Evolutionary conservation across 2,888 invertebrate species (phyloP).

Genomic region (Microplitis manilae): DNA sequence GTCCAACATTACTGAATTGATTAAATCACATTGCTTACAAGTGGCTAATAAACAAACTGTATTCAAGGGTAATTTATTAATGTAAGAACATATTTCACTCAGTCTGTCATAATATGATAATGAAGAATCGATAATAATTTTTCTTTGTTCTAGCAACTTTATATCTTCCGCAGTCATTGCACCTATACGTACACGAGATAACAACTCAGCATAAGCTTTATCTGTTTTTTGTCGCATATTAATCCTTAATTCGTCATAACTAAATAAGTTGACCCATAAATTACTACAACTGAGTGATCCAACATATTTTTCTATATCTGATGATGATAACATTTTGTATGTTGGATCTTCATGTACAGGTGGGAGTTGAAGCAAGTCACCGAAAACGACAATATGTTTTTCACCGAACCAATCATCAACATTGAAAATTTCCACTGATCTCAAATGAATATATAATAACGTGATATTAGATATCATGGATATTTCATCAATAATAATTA

Average conservation of each 20-base stretch:
- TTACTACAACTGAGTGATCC: slow-evolving; percentile 14
- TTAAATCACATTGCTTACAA: slow-evolving; percentile 55
- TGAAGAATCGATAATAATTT: slow-evolving; percentile 31
- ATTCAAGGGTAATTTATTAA: slow-evolving; percentile 51
- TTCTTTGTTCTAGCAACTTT: slow-evolving; percentile 32
- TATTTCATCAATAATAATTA: slow-evolving; percentile 42
- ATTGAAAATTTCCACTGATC: slow-evolving; percentile 28
- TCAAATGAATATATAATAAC: slow-evolving; percentile 34
- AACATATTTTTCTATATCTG: slow-evolving; percentile 5
- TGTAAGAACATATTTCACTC: slow-evolving; percentile 49
- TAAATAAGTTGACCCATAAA: slow-evolving; percentile 12
- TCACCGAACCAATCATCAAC: slow-evolving; percentile 35
- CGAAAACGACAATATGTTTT: slow-evolving; percentile 35
- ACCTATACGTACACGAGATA: slow-evolving; percentile 47
- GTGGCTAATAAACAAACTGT: slow-evolving; percentile 59
- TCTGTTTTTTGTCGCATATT: slow-evolving; percentile 23
- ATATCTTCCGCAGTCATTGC: slow-evolving; percentile 24
- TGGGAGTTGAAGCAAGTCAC: slow-evolving; percentile 37
- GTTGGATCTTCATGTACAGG: slow-evolving; percentile 24
- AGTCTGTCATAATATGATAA: slow-evolving; percentile 40
- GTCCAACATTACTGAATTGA: slow-evolving; percentile 58
- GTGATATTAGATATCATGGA: slow-evolving; percentile 39
- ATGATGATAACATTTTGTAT: slow-evolving; percentile 14
- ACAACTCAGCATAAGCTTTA: slow-evolving; percentile 49
- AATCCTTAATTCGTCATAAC: slow-evolving; percentile 22